Conservation (phyloP, 1,140 invertebrate genomes). For the Micrasema minimum region DNA sequence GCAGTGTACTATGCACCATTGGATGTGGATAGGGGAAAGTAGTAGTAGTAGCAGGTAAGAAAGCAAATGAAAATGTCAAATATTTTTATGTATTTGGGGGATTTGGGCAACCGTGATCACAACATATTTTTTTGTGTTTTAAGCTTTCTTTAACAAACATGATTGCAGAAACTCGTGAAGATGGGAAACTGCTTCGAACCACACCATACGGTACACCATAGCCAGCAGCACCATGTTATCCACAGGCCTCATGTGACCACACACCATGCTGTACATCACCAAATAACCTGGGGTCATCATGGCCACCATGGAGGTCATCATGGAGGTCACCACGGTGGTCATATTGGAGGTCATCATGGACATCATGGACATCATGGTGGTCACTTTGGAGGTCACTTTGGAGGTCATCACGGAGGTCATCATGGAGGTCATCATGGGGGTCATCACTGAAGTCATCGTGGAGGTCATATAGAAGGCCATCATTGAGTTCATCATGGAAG, state of each 20-base stretch:
- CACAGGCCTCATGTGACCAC: background rate
- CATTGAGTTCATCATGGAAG: background rate
- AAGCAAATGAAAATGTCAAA: no score
- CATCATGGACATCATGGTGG: background rate
- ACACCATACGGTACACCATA: background rate
- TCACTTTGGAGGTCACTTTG: background rate
- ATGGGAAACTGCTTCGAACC: conserved; percentile 11
- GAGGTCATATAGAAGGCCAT: background rate
- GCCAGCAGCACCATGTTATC: background rate
- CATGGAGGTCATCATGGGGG: no score
- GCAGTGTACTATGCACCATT: no score
- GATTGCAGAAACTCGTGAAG: no score
- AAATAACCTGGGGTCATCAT: background rate
- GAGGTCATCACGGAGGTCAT: background rate
- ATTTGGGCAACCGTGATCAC: no score
- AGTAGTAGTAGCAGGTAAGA: no score
- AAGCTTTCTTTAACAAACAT: no score
- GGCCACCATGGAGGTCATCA: background rate
- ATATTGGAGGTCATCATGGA: conserved; percentile 1
- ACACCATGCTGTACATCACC: background rate
- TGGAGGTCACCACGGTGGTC: background rate
- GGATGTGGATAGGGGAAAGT: no score
- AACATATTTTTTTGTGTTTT: no score
- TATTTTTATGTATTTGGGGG: no score
- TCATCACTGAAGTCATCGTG: background rate